Evolutionary conservation across 2,797 vertebrate species (phyloP), one percentile per base, ranked within the genome.

Genomic region (Cuculus canorus): DNA sequence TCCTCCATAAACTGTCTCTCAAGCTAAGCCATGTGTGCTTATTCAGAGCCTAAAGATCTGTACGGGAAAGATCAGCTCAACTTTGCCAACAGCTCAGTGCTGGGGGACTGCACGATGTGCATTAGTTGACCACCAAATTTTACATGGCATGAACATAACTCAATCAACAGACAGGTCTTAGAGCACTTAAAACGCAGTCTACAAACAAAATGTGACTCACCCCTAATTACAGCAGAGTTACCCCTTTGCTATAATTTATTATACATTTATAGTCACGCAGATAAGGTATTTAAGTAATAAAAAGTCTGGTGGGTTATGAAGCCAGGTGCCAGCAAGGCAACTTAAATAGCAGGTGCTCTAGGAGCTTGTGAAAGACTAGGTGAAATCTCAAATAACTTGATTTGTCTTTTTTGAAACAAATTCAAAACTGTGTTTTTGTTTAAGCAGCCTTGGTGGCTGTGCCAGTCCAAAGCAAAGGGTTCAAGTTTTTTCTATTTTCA

Each of bases 151-250:
- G 2, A 75, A 64, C 15, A 53, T 25, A 86, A 90, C 69, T 13
- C 53, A 86, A 73, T 73, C 22, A 82, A 89, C 30, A 87, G 60
- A 61, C 56, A 41, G 33, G 61, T 77, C 89, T 70, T 15, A 54
- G 52, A 80, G 75, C n/a, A 45, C 39, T 52, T 81, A 69, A 83
- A 87, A 78, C 27, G 79, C 8, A 66, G 82, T 45, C 87, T 92
- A 66, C 63, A 90, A 93, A 91, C 70, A 82, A 82, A 92, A 84
- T 77, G 78, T 84, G 90, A 91, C 88, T 95, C 91, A 95, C n/a
- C 24, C 8, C 17, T 86, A 75, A 88, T 76, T 82, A 90, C 22
- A 90, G 66, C 17, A 76, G 78, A 88, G 43, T n/a, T 91, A 77
- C 65, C 63, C 86, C 84, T 81, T 92, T 45, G 19, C 66, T 82